A percentile compares a stretch with the other conserved stretches of the same genome.
phyloP scores from a whole-genome alignment of 2,113 vertebrate species.

The Benitochromis conjunctus region DNA sequence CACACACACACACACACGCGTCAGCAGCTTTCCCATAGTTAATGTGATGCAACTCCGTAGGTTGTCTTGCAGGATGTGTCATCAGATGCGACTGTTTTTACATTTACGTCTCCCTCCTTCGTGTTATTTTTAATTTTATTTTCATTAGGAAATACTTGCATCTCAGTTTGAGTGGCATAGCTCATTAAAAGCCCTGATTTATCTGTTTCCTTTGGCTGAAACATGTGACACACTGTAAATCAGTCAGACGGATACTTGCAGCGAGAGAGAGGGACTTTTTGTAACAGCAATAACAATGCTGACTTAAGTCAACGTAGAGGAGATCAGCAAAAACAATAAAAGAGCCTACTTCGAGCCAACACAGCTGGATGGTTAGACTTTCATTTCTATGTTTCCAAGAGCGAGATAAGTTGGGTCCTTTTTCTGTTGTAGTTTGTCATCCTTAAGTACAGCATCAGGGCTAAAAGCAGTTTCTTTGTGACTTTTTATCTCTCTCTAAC shows the following conservation, averaged over 20 bases:
- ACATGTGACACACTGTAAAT: neutral
- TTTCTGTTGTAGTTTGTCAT: neutral
- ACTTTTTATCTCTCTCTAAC: neutral
- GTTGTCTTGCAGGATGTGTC: constrained; percentile 23
- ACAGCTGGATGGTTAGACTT: neutral
- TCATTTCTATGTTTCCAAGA: neutral
- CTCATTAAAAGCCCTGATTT: neutral
- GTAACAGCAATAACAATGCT: neutral
- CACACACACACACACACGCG: neutral
- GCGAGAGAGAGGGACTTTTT: neutral
- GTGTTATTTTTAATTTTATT: neutral
- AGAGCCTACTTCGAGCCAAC: neutral
- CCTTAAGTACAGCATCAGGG: neutral
- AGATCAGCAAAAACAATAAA: constrained; percentile 16
- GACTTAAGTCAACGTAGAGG: neutral
- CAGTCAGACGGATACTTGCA: neutral
- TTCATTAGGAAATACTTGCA: neutral
- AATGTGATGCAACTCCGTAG: constrained; percentile 51
- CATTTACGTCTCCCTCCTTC: neutral
- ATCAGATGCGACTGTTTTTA: constrained; percentile 12
- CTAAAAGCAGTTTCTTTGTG: neutral
- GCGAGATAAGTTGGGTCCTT: constrained; percentile 4
- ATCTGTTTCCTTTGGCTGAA: constrained; percentile 31
- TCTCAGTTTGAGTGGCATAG: neutral
- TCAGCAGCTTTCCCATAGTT: constrained; percentile 4